These are phyloP conservation scores for Pseudochirops cupreus DNA, from an alignment of 2,797 vertebrate genomes.

Conservation along the genomic window DNA sequence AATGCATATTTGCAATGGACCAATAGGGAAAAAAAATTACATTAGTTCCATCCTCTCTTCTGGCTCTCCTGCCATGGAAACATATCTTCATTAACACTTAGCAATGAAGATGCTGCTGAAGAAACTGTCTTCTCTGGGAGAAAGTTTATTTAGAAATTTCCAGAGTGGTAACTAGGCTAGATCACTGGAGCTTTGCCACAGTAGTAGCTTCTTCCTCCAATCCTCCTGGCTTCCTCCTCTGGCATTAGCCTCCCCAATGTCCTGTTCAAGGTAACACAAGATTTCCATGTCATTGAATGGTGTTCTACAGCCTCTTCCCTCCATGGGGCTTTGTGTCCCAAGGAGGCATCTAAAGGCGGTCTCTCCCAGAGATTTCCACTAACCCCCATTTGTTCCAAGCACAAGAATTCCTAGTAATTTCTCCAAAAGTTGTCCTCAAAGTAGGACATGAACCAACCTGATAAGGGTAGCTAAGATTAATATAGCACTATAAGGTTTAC, in stretches of 20 bases:
- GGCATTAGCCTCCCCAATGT: background rate
- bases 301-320: background rate
- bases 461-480: background rate
- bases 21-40: background rate
- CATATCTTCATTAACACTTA: background rate
- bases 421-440: background rate
- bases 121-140: background rate
- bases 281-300: background rate
- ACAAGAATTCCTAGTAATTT: background rate
- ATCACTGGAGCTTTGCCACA: background rate
- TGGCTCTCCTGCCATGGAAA: background rate
- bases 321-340: background rate
- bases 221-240: background rate
- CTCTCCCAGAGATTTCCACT: background rate
- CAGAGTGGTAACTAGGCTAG: background rate
- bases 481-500: background rate
- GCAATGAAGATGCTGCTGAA: background rate
- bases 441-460: background rate
- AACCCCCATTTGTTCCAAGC: background rate
- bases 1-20: background rate
- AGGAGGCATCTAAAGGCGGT: background rate
- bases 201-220: background rate
- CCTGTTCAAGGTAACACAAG: background rate
- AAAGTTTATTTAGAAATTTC: background rate
- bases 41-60: background rate